Evolutionary conservation across 1,140 invertebrate species (phyloP), one percentile per base, ranked within the genome.

Genomic region (Dendrolimus punctatus): DNA sequence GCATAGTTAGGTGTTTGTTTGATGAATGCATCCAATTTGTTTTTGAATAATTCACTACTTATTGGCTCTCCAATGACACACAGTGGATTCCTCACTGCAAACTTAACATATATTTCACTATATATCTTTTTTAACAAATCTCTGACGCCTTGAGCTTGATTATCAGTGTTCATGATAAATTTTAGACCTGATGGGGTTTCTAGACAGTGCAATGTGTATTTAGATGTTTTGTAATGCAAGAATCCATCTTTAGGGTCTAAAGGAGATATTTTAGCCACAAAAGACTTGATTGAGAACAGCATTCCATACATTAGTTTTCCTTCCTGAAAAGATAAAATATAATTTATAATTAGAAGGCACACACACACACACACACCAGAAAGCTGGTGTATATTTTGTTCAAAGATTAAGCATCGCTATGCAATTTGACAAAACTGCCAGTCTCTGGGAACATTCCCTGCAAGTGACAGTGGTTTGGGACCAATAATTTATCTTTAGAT

Each of bases 261-360:
- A 6, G 97, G 97, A 5, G 97, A 98, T 78, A 99, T 96, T 89
- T 98, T 97, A 55, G 90, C 91, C 0, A 98, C 95, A 90, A 99
- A 99, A 5, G 97, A 99, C 85, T 98, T 98, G 9, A 99, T 93
- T 4, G 98, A 99, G 85, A 96, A 98, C 37, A 99, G 85, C 96
- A 99, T 98, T 57, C 98, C 98, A 89, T 98, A 99, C 92, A 99
- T 98, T 42, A 99, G 84, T 85, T 99, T 99, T 23, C 95, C 96
- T 91, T 99, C 98, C 96, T 98, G 84, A 51, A 91, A 91, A 68
- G 45, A 71, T 40, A 51, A 42, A 57, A 71, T 64, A n/a, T n/a
- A n/a, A n/a, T n/a, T n/a, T n/a, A n/a, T n/a, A n/a, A n/a, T n/a
- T n/a, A n/a, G n/a, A n/a, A n/a, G n/a, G n/a, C n/a, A n/a, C n/a